A percentile compares a stretch with the other conserved stretches of the same genome.
Evolutionary conservation across 2,888 invertebrate species (phyloP).

Genomic region (Eupeodes luniger): DNA sequence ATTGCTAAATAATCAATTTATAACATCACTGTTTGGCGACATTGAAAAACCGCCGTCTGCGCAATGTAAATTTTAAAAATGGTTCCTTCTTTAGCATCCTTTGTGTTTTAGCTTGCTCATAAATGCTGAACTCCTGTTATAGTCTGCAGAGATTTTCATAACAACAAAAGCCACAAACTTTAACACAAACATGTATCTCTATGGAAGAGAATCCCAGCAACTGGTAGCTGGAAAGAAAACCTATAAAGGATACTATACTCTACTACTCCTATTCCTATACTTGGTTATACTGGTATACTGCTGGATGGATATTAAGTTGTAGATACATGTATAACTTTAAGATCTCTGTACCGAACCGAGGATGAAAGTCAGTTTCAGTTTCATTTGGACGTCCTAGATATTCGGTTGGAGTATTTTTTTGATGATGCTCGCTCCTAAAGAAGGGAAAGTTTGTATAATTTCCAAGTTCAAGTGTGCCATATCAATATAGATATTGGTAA

Average conservation of each 20-base stretch:
- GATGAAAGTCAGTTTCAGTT: slow-evolving; percentile 74
- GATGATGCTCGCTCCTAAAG: background rate
- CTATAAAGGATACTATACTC: background rate
- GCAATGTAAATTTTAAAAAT: slow-evolving; percentile 58
- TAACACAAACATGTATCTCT: background rate
- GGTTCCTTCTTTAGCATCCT: slow-evolving; percentile 33
- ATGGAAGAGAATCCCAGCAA: slow-evolving; percentile 47
- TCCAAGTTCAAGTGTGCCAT: slow-evolving; percentile 31
- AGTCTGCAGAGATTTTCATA: slow-evolving; percentile 58
- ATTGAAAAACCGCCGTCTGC: slow-evolving; percentile 62
- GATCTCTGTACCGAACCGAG: slow-evolving; percentile 47
- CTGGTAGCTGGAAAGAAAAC: slow-evolving; percentile 48
- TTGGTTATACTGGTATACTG: slow-evolving; percentile 1
- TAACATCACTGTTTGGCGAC: slow-evolving; percentile 39
- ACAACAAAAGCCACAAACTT: slow-evolving; percentile 53
- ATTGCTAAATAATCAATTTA: background rate
- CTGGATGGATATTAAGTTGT: slow-evolving; percentile 1
- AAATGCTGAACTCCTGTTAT: slow-evolving; percentile 64
- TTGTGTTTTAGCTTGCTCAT: slow-evolving; percentile 37
- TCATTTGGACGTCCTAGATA: slow-evolving; percentile 73
- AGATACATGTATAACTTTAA: slow-evolving; percentile 29
- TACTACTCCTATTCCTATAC: background rate
- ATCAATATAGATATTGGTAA: background rate
- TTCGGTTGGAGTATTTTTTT: slow-evolving; percentile 36
- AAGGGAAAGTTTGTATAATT: slow-evolving; percentile 20